Percentiles rank a stretch among this genome's conserved stretches.
Evolutionary conservation across 1,140 invertebrate genomes (phyloP).

Genomic region (Drosophila navojoa): DNA sequence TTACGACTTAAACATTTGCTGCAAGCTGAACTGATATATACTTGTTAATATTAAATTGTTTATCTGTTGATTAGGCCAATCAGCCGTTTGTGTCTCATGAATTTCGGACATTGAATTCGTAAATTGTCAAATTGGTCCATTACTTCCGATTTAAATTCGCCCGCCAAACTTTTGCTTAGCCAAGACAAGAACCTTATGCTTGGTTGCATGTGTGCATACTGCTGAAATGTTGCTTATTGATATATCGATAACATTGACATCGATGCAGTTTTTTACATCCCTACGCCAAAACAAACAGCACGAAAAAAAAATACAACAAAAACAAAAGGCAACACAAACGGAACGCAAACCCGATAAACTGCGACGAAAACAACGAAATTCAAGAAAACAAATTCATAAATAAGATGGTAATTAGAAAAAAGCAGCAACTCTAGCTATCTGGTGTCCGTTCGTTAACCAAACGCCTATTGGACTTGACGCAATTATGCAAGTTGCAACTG

Average conservation of each 20-base stretch:
- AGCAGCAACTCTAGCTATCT: neutral
- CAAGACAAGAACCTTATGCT: conserved; percentile 15
- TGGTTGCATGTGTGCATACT: neutral
- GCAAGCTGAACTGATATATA: too few relatives aligned
- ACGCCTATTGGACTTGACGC: conserved; percentile 18
- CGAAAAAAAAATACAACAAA: conserved; percentile 50
- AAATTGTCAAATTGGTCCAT: neutral
- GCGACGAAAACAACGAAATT: conserved; percentile 8
- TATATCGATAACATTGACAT: conserved; percentile 31
- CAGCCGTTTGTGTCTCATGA: too few relatives aligned
- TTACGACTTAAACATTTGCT: too few relatives aligned
- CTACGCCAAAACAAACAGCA: conserved; percentile 53
- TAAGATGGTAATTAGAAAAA: conserved; percentile 25
- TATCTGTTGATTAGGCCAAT: too few relatives aligned
- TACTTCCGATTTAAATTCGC: neutral
- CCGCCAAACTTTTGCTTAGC: conserved; percentile 7
- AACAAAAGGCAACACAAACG: conserved; percentile 45
- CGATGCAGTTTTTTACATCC: conserved; percentile 43
- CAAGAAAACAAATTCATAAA: neutral
- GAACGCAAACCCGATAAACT: conserved; percentile 24
- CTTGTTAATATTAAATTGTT: too few relatives aligned
- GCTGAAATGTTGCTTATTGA: too few relatives aligned
- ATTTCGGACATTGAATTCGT: too few relatives aligned
- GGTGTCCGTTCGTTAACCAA: neutral
- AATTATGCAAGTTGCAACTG: conserved; percentile 77